Evolutionary conservation across 2,797 vertebrate genomes (phyloP).

Genomic region (Gambusia yucatana): DNA sequence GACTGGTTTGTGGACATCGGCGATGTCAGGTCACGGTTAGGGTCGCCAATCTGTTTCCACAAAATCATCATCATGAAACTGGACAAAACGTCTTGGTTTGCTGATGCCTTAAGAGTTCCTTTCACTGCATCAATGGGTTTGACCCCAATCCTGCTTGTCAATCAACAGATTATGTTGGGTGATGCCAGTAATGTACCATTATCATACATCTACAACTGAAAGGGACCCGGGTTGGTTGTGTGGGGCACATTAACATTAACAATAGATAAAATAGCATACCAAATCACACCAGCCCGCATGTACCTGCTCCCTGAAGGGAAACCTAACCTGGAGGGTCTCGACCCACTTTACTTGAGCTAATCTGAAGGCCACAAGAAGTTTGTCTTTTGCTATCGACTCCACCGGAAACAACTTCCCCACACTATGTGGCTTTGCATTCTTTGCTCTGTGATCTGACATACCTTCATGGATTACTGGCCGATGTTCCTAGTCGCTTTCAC

Average conservation of each 20-base stretch:
- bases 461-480: neutral
- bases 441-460: neutral
- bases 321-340: neutral
- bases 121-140: neutral
- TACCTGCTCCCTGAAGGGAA: neutral
- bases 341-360: neutral
- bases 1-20: neutral
- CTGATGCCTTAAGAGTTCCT: neutral
- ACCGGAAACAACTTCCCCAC: neutral
- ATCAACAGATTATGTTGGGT: neutral
- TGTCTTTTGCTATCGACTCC: neutral
- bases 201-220: neutral
- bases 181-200: neutral
- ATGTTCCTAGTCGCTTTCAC: neutral
- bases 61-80: neutral
- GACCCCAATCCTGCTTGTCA: neutral
- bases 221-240: neutral
- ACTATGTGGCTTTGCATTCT: neutral
- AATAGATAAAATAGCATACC: neutral
- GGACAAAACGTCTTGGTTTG: neutral
- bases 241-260: neutral
- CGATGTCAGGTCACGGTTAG: too few relatives aligned
- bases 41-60: neutral
- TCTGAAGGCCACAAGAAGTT: neutral
- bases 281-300: neutral